Conservation (phyloP, 2,888 invertebrate species). For the Oscheius sp. region DNA sequence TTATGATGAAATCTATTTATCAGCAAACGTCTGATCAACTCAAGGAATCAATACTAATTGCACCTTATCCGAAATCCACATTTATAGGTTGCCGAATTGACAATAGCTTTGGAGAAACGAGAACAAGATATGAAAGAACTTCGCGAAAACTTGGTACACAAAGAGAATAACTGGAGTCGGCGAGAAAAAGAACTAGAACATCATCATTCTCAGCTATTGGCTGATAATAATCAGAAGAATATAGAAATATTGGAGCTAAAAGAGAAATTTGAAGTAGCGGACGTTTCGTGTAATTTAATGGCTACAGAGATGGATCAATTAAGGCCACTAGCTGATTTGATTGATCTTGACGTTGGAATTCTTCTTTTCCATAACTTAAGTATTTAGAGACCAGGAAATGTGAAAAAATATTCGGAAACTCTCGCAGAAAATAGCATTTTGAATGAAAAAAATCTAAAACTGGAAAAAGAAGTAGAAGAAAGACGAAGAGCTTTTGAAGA, state of each 20-base stretch:
- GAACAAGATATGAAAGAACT: neutral
- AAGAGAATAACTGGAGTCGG: neutral
- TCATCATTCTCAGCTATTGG: neutral
- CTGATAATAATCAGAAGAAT: neutral
- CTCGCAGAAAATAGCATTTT: slow-evolving; percentile 25
- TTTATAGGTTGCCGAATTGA: slow-evolving; percentile 27
- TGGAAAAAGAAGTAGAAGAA: slow-evolving; percentile 32
- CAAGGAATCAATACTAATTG: no score
- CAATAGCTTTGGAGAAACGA: neutral
- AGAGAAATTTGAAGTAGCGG: slow-evolving; percentile 34
- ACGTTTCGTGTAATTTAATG: slow-evolving; percentile 36
- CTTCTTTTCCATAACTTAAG: no score
- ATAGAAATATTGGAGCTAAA: slow-evolving; percentile 36
- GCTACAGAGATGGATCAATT: slow-evolving; percentile 44
- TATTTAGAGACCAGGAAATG: slow-evolving; percentile 13
- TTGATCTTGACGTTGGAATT: slow-evolving; percentile 23
- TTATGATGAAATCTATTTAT: neutral
- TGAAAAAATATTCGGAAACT: slow-evolving; percentile 16
- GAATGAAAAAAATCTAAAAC: slow-evolving; percentile 27
- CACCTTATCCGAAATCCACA: no score
- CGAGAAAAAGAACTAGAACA: neutral
- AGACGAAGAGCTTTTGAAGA: slow-evolving; percentile 36
- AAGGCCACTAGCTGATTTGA: slow-evolving; percentile 46
- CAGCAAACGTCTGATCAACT: no score
- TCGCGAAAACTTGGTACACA: neutral